A percentile compares a stretch with the other conserved stretches of the same genome.
Evolutionary conservation across 2,888 invertebrate genomes (phyloP).

Genomic region (Molanna angustata): DNA sequence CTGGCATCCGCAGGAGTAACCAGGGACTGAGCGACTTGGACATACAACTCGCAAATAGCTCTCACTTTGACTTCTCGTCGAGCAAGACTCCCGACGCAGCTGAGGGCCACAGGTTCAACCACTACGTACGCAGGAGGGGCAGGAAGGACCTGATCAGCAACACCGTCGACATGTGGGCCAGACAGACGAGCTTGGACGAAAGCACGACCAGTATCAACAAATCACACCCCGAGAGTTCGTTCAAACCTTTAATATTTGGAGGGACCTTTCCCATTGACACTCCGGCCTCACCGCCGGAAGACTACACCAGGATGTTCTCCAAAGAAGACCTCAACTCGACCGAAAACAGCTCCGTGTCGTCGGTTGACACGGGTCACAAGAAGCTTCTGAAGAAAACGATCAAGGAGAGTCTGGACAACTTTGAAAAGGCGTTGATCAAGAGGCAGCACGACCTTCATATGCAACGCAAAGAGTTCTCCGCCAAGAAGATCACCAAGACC

Average conservation of each 20-base stretch:
- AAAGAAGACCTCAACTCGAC: slow-evolving; percentile 26
- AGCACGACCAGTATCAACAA: slow-evolving; percentile 37
- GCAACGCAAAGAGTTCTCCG: slow-evolving; percentile 15
- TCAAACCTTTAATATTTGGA: slow-evolving; percentile 73
- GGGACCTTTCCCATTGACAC: slow-evolving; percentile 85
- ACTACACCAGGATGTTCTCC: slow-evolving; percentile 9
- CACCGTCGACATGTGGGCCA: slow-evolving; percentile 64
- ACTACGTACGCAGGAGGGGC: slow-evolving; percentile 32
- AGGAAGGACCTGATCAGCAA: slow-evolving; percentile 55
- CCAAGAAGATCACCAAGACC: slow-evolving; percentile 39
- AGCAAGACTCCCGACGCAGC: slow-evolving; percentile 26
- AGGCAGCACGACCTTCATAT: slow-evolving; percentile 23
- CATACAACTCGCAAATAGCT: slow-evolving; percentile 40
- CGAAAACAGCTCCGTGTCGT: slow-evolving; percentile 26
- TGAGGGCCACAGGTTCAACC: slow-evolving; percentile 23
- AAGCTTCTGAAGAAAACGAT: slow-evolving; percentile 43
- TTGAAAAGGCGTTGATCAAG: slow-evolving; percentile 39
- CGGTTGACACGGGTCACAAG: slow-evolving; percentile 33
- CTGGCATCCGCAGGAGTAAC: slow-evolving; percentile 16
- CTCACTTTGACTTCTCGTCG: slow-evolving; percentile 38
- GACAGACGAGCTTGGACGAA: slow-evolving; percentile 40
- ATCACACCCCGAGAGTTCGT: slow-evolving; percentile 34
- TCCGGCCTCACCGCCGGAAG: slow-evolving; percentile 48
- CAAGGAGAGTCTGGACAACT: slow-evolving; percentile 51
- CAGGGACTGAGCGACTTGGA: slow-evolving; percentile 38